Conservation (phyloP, 2,888 invertebrate species). For the Drosophila demipolita region DNA sequence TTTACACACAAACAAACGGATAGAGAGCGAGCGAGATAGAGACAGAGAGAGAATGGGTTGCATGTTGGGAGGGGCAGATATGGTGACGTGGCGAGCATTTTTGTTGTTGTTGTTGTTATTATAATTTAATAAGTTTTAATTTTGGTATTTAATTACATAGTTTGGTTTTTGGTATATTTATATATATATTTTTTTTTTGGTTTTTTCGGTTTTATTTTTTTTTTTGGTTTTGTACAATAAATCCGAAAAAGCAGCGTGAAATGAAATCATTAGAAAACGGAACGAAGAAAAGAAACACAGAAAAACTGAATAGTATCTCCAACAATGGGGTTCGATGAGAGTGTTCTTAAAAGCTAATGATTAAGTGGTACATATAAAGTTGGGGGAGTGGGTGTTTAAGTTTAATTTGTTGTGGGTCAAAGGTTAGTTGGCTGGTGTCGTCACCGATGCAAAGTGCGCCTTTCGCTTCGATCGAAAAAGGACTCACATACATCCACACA, state of each 20-base stretch:
- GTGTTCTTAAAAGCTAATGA: constrained; percentile 68
- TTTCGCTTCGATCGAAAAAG: constrained; percentile 9
- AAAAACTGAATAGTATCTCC: constrained; percentile 74
- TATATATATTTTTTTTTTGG: constrained; percentile 2
- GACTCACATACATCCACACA: constrained; percentile 1
- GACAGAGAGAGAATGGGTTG: constrained; percentile 16
- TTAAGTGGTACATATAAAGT: constrained; percentile 21
- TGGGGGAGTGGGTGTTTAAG: background rate
- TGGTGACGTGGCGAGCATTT: constrained; percentile 53
- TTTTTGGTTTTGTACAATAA: constrained; percentile 71
- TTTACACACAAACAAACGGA: constrained; percentile 30
- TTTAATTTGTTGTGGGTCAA: background rate
- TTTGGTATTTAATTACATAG: constrained; percentile 47
- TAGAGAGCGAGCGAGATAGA: constrained; percentile 6
- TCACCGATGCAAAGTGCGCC: constrained; percentile 37
- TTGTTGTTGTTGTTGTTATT: constrained; percentile 8
- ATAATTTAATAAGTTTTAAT: constrained; percentile 24
- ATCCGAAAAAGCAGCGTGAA: constrained; percentile 86
- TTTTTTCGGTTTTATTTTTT: constrained; percentile 9
- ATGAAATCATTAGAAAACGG: constrained; percentile 82
- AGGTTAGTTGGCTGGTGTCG: constrained; percentile 18
- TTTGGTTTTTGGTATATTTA: constrained; percentile 8
- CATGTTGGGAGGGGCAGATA: constrained; percentile 7
- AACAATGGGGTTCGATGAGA: constrained; percentile 66
- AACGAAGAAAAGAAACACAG: constrained; percentile 82